A percentile compares a stretch with the other conserved stretches of the same genome.
Conservation (phyloP, 1,140 invertebrate genomes). For the Drosophila nannoptera region DNA sequence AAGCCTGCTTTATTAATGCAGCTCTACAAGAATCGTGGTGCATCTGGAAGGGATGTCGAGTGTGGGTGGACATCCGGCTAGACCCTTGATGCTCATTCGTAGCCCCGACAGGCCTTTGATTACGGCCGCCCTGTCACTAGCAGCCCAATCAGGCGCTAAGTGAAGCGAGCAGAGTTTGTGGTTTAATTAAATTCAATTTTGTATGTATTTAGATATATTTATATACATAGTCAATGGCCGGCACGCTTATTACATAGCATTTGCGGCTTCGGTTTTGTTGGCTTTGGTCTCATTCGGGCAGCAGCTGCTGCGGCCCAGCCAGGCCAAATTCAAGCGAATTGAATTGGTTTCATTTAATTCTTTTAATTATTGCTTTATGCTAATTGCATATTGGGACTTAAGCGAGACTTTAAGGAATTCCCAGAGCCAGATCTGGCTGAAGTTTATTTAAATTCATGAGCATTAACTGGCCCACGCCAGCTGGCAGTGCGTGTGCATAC, state of each 20-base stretch:
- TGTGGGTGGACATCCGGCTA: too few relatives aligned
- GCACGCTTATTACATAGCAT: constrained; percentile 2
- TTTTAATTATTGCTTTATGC: too few relatives aligned
- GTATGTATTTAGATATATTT: constrained; percentile 34
- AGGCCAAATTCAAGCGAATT: background rate
- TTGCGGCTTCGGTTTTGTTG: constrained; percentile 27
- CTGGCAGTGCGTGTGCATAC: constrained; percentile 6
- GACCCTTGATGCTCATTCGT: constrained; percentile 4
- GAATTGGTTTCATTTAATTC: background rate
- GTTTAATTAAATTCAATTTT: constrained; percentile 66
- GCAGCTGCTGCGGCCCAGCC: constrained; percentile 1
- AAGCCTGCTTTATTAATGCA: too few relatives aligned
- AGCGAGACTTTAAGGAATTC: too few relatives aligned
- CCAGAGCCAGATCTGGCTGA: too few relatives aligned
- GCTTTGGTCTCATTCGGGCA: constrained; percentile 5
- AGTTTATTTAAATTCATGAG: background rate
- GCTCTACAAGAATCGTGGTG: too few relatives aligned
- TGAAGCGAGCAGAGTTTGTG: constrained; percentile 39
- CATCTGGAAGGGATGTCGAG: too few relatives aligned
- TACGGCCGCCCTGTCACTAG: constrained; percentile 11
- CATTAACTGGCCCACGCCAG: background rate
- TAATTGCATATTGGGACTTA: too few relatives aligned
- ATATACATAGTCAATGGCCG: constrained; percentile 36
- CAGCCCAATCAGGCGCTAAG: constrained; percentile 31
- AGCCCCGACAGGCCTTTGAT: constrained; percentile 24